Percentiles rank a stretch among this genome's conserved stretches.
Evolutionary conservation across 2,113 vertebrate species (phyloP).

Genomic region (Paralichthys olivaceus): DNA sequence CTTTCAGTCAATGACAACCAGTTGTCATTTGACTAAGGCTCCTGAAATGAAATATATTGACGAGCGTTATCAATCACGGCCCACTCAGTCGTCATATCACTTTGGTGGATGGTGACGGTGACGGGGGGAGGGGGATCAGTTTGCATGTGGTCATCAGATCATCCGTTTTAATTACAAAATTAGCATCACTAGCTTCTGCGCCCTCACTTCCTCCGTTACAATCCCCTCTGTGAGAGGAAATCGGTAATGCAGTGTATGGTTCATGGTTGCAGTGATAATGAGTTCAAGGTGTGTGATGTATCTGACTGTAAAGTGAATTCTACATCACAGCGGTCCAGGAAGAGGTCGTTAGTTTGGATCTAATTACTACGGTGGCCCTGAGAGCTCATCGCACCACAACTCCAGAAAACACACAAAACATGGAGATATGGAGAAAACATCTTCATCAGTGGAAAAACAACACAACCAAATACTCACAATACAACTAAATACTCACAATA

Average conservation of each 20-base stretch:
- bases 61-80: conserved; percentile 84
- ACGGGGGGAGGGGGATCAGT: conserved; percentile 39
- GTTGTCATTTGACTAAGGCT: conserved; percentile 90
- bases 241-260: conserved; percentile 47
- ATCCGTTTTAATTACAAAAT: conserved; percentile 83
- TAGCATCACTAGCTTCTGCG: conserved; percentile 70
- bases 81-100: conserved; percentile 71
- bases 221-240: conserved; percentile 55
- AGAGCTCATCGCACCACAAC: background rate
- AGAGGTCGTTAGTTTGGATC: conserved; percentile 10
- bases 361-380: background rate
- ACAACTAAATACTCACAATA: too few species aligned
- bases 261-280: conserved; percentile 40
- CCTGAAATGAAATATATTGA: conserved; percentile 86
- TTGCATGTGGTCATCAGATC: conserved; percentile 79
- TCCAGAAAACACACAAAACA: background rate
- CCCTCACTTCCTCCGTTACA: conserved; percentile 50
- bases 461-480: too few species aligned
- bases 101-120: conserved; percentile 24
- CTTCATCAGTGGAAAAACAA: too few species aligned
- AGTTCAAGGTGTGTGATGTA: conserved; percentile 44
- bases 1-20: conserved; percentile 90
- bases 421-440: too few species aligned
- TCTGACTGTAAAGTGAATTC: conserved; percentile 11
- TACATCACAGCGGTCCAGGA: conserved; percentile 3